Conservation (phyloP, 2,113 vertebrate species). For the Sigmodon hispidus region DNA sequence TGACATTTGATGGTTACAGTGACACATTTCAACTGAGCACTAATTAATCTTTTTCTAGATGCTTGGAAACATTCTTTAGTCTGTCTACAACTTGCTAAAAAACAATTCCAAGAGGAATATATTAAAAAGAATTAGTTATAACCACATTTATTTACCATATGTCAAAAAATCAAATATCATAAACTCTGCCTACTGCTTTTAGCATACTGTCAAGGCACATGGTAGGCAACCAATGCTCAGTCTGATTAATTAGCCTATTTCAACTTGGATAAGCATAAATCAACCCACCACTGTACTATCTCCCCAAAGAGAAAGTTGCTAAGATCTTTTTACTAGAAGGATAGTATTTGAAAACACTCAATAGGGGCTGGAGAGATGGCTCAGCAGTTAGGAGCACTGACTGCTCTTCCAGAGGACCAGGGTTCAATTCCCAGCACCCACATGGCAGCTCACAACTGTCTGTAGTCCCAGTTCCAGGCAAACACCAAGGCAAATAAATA, state of each 20-base stretch:
- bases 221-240: background rate
- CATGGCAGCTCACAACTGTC: no score
- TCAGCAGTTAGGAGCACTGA: no score
- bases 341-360: background rate
- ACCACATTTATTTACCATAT: background rate
- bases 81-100: background rate
- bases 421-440: no score
- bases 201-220: background rate
- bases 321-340: slow-evolving; percentile 14
- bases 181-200: background rate
- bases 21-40: background rate
- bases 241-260: background rate
- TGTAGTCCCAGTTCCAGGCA: no score
- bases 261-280: background rate
- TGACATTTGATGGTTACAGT: background rate
- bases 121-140: slow-evolving; percentile 13
- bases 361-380: no score
- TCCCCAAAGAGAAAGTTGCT: background rate
- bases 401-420: no score
- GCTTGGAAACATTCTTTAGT: background rate
- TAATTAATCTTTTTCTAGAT: background rate
- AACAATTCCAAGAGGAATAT: background rate
- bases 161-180: slow-evolving; percentile 20
- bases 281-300: background rate
- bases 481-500: no score